Evolutionary conservation across 2,113 vertebrate species (phyloP).

Genomic region (Corythornis vintsioides): DNA sequence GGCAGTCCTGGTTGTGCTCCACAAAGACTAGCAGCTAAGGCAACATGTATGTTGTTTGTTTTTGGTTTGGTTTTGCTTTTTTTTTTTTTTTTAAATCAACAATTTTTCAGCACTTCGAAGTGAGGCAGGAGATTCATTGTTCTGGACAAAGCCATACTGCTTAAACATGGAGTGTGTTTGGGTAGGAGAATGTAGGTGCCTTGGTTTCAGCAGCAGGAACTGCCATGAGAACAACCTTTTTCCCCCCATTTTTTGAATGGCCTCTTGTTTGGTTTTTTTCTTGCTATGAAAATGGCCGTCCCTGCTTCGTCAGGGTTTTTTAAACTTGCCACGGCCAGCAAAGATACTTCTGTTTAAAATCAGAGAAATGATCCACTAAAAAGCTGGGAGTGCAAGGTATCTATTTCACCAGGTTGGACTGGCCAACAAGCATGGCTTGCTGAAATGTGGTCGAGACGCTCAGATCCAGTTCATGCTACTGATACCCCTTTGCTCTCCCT

Average conservation of each 20-base stretch:
- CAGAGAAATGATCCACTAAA: background rate
- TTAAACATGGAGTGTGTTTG: rapidly evolving
- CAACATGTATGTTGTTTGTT: background rate
- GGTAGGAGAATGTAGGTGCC: rapidly evolving
- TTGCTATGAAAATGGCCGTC: background rate
- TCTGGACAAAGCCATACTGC: background rate
- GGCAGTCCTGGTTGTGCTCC: background rate
- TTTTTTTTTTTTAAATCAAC: background rate
- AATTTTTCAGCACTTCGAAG: background rate
- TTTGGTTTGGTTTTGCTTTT: too few species aligned
- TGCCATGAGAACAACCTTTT: rapidly evolving
- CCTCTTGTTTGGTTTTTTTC: conserved; percentile 6
- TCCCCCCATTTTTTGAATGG: background rate
- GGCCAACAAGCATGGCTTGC: conserved; percentile 53
- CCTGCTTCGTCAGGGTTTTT: conserved; percentile 42
- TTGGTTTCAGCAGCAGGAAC: background rate
- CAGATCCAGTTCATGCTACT: conserved; percentile 42
- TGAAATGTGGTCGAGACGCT: conserved; percentile 50
- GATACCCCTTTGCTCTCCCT: conserved; percentile 66
- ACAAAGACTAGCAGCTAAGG: background rate
- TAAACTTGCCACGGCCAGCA: background rate
- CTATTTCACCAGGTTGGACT: background rate
- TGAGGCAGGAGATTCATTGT: background rate
- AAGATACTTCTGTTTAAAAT: conserved; percentile 53
- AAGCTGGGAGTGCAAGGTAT: background rate